A percentile compares a stretch with the other conserved stretches of the same genome.
These are phyloP conservation scores for Stratiomys singularior DNA, from an alignment of 2,888 invertebrate genomes.

Conservation along the genomic window DNA sequence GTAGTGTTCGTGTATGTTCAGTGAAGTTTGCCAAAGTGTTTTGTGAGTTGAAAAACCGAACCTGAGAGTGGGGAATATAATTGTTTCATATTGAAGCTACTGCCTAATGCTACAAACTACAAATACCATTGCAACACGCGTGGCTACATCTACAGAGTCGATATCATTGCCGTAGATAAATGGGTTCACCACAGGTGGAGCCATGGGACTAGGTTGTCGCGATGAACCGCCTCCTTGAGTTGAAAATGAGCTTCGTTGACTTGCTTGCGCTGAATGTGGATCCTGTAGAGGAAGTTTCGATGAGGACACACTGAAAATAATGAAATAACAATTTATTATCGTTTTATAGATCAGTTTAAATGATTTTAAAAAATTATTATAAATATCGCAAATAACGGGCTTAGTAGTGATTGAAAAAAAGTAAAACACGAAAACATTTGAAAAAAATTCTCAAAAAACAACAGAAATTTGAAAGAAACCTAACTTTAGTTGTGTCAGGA, in stretches of 20 bases:
- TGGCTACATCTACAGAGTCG: constrained; percentile 98
- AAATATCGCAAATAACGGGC: no score
- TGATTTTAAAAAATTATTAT: no score
- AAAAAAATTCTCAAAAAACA: no score
- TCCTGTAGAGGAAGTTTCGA: constrained; percentile 62
- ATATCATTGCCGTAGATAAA: constrained; percentile 94
- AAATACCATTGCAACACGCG: constrained; percentile 93
- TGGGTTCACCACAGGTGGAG: constrained; percentile 76
- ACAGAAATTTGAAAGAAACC: no score
- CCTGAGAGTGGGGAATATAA: constrained; percentile 64
- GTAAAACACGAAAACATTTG: no score
- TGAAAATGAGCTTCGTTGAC: constrained; percentile 65
- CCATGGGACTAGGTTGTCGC: constrained; percentile 68
- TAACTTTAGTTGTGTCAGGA: no score
- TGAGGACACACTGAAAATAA: constrained; percentile 59
- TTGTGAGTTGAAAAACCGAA: constrained; percentile 95
- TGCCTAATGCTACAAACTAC: not conserved
- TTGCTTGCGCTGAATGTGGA: constrained; percentile 59
- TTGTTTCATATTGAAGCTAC: constrained; percentile 27
- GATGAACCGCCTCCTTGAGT: constrained; percentile 66
- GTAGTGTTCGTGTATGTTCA: constrained; percentile 95
- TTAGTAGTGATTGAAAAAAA: no score
- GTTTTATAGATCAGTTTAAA: no score
- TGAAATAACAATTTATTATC: not conserved
- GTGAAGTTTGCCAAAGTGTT: constrained; percentile 97